These are phyloP conservation scores for Lipophrys pholis DNA, from an alignment of 2,113 vertebrate genomes.

Conservation along the genomic window DNA sequence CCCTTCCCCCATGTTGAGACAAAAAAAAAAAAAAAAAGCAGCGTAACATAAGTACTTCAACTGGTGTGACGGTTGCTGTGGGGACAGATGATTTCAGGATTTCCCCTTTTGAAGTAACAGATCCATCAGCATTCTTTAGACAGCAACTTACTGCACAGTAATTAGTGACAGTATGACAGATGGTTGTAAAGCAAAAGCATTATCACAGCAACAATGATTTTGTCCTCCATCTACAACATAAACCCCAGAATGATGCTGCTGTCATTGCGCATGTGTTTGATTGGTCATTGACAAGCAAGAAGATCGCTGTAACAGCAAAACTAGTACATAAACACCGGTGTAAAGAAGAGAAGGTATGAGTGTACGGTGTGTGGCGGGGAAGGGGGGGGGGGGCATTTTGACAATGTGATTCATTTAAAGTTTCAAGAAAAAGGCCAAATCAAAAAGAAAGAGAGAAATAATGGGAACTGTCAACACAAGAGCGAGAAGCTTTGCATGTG, in stretches of 20 bases:
- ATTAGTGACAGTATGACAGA: neutral
- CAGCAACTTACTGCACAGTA: neutral
- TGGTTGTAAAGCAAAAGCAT: neutral
- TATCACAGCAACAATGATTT: neutral
- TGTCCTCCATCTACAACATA: neutral
- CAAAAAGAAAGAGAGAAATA: conserved; percentile 1
- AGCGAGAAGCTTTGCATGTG: conserved; percentile 3
- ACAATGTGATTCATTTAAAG: conserved; percentile 6
- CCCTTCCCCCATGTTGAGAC: no score
- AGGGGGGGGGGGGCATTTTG: conserved; percentile 2
- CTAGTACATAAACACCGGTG: neutral
- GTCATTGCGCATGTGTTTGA: neutral
- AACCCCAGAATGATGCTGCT: conserved; percentile 9
- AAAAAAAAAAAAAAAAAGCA: no score
- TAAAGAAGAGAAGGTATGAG: neutral
- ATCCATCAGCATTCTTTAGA: no score
- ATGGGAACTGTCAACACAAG: neutral
- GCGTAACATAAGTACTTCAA: no score
- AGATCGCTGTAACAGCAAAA: conserved; percentile 1
- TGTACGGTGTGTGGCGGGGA: neutral
- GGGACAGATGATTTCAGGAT: no score
- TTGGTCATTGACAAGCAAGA: neutral
- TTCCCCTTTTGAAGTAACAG: no score
- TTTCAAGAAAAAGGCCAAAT: conserved; percentile 4
- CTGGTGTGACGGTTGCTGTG: no score